Evolutionary conservation across 2,888 invertebrate species (phyloP), one percentile per base, ranked within the genome.

Genomic region (Lutraria lutraria): DNA sequence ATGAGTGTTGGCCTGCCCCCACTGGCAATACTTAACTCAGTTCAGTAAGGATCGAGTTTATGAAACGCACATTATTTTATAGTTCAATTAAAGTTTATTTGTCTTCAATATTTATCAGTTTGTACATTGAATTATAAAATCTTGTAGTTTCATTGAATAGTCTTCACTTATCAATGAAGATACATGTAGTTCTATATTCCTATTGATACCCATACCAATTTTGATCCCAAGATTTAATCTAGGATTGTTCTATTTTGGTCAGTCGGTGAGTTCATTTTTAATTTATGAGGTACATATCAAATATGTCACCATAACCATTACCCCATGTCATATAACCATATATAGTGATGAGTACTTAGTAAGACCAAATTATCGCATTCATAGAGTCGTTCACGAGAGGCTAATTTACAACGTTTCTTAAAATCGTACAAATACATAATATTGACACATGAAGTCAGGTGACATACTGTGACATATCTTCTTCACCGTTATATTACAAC

Each of bases 401-500:
- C 31, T 76, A 76, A 76, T 76, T 76, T 76, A 76, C 76, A 16
- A 76, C 15, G 76, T 76, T 76, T 76, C 76, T 34, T 31, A 19
- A 76, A 31, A 76, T 76, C 25, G 19, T 76, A 34, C 76, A 76
- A 76, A 76, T 76, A 76, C 34, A 31, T 76, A 76, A 76, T 76
- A 76, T 76, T 76, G 76, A 76, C 76, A 76, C 76, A 76, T 76
- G 31, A 34, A 34, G 29, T 76, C 76, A 76, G 16, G 76, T 34
- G 76, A 76, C 76, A 31, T 34, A 34, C 31, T 31, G 29, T 76
- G 76, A 76, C 31, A 34, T 76, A 76, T 76, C 76, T 31, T 19
- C 76, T 76, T 76, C 34, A 76, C 76, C 0, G 34, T 34, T 76
- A 76, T 76, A 76, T 34, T 29, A 72, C 72, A n/a, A 31, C 72